These are phyloP conservation scores for Nycteola revayana DNA, from an alignment of 2,888 invertebrate genomes.

Conservation along the genomic window DNA sequence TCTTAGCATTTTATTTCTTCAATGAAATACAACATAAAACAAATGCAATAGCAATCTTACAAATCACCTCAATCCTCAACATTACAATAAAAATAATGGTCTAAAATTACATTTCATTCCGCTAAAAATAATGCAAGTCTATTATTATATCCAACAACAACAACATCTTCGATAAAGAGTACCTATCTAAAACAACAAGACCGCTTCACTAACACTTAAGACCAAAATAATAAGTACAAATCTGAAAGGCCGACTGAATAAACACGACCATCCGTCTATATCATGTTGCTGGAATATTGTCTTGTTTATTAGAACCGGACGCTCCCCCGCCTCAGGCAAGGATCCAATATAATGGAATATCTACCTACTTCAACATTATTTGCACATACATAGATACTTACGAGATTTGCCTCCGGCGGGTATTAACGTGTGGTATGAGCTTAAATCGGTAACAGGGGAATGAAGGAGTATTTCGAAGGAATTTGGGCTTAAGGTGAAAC, in stretches of 20 bases:
- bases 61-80: too few relatives aligned
- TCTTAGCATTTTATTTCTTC: too few relatives aligned
- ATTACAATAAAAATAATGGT: too few relatives aligned
- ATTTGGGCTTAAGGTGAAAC: constrained; percentile 35
- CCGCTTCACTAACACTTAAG: constrained; percentile 39
- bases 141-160: constrained; percentile 11
- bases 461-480: constrained; percentile 37
- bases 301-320: constrained; percentile 77
- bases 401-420: constrained; percentile 61
- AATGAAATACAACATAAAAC: too few relatives aligned
- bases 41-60: too few relatives aligned
- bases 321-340: constrained; percentile 67
- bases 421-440: constrained; percentile 60
- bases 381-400: constrained; percentile 74
- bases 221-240: constrained; percentile 42
- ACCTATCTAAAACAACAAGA: constrained; percentile 35
- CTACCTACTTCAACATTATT: constrained; percentile 72
- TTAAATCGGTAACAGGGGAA: constrained; percentile 61
- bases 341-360: constrained; percentile 80
- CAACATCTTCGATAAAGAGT: constrained; percentile 24
- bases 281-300: constrained; percentile 59
- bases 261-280: constrained; percentile 54
- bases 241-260: constrained; percentile 44
- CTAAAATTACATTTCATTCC: constrained; percentile 3
- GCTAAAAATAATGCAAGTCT: constrained; percentile 7